These are phyloP conservation scores for Autographa gamma DNA, from an alignment of 2,888 invertebrate genomes.

Conservation along the genomic window DNA sequence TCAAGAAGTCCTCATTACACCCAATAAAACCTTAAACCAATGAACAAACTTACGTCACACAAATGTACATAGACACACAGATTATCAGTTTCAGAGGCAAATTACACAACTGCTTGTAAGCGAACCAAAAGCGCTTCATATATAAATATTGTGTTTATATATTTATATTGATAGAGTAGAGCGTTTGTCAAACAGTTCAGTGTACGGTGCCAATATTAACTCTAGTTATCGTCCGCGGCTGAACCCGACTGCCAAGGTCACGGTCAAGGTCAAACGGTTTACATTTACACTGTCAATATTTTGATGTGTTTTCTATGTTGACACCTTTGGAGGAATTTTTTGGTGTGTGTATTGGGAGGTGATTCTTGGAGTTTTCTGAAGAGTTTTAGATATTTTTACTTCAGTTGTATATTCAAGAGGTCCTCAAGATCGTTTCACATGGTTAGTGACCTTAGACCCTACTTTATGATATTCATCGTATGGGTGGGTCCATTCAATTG, in stretches of 20 bases:
- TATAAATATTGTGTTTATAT: constrained; percentile 89
- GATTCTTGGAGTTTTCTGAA: too few species aligned
- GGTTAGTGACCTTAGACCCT: too few species aligned
- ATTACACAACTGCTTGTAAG: constrained; percentile 82
- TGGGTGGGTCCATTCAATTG: too few species aligned
- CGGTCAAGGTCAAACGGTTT: constrained; percentile 76
- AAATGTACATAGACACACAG: constrained; percentile 69
- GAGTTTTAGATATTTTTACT: too few species aligned
- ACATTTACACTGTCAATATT: constrained; percentile 77
- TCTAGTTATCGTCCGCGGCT: constrained; percentile 84
- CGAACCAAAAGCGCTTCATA: constrained; percentile 82
- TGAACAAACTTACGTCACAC: constrained; percentile 55
- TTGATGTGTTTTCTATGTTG: constrained; percentile 65
- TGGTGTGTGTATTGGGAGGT: constrained; percentile 35
- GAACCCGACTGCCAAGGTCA: constrained; percentile 81
- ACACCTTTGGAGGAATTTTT: constrained; percentile 51
- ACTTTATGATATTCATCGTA: too few species aligned
- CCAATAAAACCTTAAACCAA: constrained; percentile 48
- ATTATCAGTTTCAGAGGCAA: constrained; percentile 86
- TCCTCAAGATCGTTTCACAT: too few species aligned
- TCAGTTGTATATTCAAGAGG: too few species aligned
- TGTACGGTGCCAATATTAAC: constrained; percentile 88
- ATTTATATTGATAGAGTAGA: constrained; percentile 89
- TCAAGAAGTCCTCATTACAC: constrained; percentile 9
- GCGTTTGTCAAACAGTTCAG: constrained; percentile 86